Conservation (phyloP, 2,113 vertebrate species). For the Aleadryas rufinucha region DNA sequence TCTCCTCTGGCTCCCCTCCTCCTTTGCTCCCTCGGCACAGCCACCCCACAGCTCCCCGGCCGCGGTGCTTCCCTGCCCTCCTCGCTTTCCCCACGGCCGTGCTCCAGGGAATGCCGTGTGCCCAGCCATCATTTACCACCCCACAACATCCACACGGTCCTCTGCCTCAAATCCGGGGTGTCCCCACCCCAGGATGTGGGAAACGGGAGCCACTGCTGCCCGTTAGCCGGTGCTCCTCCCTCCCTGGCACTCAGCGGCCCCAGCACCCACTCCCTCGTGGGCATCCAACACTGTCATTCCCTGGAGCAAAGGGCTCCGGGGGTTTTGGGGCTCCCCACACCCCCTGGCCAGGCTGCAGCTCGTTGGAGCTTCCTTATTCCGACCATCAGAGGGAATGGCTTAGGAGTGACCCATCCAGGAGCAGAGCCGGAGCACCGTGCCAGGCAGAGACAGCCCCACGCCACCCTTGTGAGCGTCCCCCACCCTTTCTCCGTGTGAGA, state of each 20-base stretch:
- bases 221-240: not conserved
- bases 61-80: not conserved
- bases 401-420: not conserved
- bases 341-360: not conserved
- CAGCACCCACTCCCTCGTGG: not conserved
- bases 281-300: accelerated
- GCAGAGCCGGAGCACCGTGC: not conserved
- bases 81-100: accelerated
- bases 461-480: accelerated
- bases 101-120: not conserved
- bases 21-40: not conserved
- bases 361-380: not conserved
- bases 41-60: not conserved
- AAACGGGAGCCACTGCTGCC: not conserved
- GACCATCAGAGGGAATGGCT: accelerated
- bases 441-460: accelerated
- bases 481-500: not conserved
- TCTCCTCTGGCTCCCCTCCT: not conserved
- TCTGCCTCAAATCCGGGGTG: not conserved
- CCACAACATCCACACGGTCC: accelerated
- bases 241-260: not conserved
- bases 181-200: accelerated
- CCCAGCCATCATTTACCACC: accelerated
- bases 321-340: not conserved
- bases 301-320: not conserved